Conservation (phyloP, 2,888 invertebrate genomes). For the Sturmia bella region DNA sequence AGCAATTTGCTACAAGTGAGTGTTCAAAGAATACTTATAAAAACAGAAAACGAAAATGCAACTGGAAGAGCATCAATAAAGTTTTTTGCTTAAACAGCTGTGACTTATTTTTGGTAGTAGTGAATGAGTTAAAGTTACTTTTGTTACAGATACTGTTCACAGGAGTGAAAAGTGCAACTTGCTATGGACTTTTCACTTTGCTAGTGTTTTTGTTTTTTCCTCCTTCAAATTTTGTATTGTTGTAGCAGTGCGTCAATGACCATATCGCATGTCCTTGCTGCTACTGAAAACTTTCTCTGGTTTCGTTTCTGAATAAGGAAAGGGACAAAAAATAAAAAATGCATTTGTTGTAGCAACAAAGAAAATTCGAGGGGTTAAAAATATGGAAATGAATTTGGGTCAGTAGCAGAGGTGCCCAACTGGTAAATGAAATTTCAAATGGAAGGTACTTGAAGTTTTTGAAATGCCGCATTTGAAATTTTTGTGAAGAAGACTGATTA, state of each 20-base stretch:
- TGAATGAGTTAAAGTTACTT: constrained; percentile 6
- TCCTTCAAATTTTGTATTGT: constrained; percentile 17
- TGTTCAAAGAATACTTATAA: not conserved
- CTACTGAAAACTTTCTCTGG: not conserved
- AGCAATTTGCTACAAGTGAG: constrained; percentile 26
- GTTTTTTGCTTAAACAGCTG: constrained; percentile 56
- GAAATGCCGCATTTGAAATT: too few relatives aligned
- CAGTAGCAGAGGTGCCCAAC: constrained; percentile 25
- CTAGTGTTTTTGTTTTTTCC: constrained; percentile 13
- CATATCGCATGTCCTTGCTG: constrained; percentile 63
- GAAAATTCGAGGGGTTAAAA: constrained; percentile 4
- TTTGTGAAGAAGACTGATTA: too few relatives aligned
- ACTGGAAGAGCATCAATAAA: not conserved
- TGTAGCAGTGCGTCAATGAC: constrained; percentile 59
- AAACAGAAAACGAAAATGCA: not conserved
- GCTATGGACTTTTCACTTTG: constrained; percentile 14
- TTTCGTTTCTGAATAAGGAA: not conserved
- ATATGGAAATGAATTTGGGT: not conserved
- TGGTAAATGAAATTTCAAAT: too few relatives aligned
- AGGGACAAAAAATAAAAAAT: not conserved
- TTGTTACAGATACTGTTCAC: not conserved
- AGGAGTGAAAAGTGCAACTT: constrained; percentile 28
- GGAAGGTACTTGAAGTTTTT: too few relatives aligned
- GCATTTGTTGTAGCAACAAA: not conserved
- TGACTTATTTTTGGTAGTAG: constrained; percentile 38